Percentiles rank a stretch among this genome's conserved stretches.
These are phyloP conservation scores for Gallirallus australis DNA, from an alignment of 2,797 vertebrate genomes.

Conservation along the genomic window DNA sequence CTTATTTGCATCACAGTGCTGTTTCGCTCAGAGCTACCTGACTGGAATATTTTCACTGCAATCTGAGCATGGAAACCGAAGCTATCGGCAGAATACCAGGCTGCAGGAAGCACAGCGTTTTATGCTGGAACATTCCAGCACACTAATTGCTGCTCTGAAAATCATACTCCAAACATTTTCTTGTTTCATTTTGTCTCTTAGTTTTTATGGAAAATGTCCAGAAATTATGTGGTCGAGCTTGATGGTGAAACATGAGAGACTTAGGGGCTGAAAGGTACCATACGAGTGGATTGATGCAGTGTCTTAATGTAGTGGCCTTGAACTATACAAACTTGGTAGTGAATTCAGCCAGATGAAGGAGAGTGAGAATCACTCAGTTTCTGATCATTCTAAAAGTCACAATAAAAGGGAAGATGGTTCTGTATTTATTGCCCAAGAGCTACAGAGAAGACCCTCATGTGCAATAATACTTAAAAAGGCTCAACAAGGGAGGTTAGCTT, in stretches of 20 bases:
- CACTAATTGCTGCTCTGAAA: constrained; percentile 16
- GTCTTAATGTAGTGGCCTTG: constrained; percentile 59
- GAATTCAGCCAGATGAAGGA: constrained; percentile 56
- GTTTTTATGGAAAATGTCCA: constrained; percentile 10
- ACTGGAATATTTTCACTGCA: constrained; percentile 62
- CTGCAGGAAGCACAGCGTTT: not conserved
- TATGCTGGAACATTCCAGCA: constrained; percentile 15
- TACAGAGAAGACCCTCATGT: not conserved
- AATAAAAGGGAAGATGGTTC: constrained; percentile 43
- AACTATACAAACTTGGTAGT: constrained; percentile 1
- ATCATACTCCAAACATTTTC: constrained; percentile 7
- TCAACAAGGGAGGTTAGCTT: constrained; percentile 21
- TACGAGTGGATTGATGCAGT: constrained; percentile 21
- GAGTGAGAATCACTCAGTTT: constrained; percentile 47
- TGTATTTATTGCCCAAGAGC: constrained; percentile 34
- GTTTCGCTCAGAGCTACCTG: constrained; percentile 58
- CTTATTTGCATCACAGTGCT: constrained; percentile 74
- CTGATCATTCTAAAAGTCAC: constrained; percentile 38
- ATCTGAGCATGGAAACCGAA: not conserved
- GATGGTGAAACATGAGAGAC: not conserved
- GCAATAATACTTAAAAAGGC: constrained; percentile 48
- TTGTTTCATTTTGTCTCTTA: not conserved
- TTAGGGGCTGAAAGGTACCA: not conserved
- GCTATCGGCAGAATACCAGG: not conserved
- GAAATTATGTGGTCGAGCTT: not conserved